Base-by-base conservation (phyloP, 2,888 invertebrate species). In the Globia sparganii region DNA sequence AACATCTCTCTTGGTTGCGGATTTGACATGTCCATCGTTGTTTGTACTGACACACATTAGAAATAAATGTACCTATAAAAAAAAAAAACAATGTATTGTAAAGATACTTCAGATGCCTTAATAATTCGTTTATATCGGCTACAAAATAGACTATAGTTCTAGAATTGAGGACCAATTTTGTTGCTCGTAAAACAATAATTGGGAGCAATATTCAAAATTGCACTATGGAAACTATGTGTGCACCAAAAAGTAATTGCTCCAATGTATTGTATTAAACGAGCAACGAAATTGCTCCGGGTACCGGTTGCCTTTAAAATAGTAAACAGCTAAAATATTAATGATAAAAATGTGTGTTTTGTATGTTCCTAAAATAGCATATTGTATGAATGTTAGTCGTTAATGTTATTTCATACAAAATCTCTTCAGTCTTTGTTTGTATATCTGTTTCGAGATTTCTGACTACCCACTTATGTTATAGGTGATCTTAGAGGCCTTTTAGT, bases 381-480 rank as follows among this genome's bases (percentile, higher is more conserved):
- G 66, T 86, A 75, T 74, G 69, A 28, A 73, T 64, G 74, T 65
- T 72, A 72, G 58, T 64, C 61, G n/a, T 83, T 72, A 62, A 61
- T 72, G 62, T 81, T 73, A 59, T 77, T 76, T 78, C 73, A 77
- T 85, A 80, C 72, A 84, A 84, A 85, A 70, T 74, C 49, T 62
- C 75, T 68, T 80, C 46, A 62, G 62, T 49, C 59, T 72, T 65
- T 65, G 40, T 70, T 66, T 81, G 53, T 77, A 53, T 78, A 75
- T 77, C 62, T 64, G 78, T 73, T 78, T 61, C 37, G 61, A 46
- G 25, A 73, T 73, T 83, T 70, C 64, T 49, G 76, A 65, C 49
- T 77, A 61, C 61, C 62, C 64, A 62, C 34, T 64, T 62, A 58
- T 73, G 78, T 78, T 72, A 72, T 72, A 68, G 83, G 71, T 80